Evolutionary conservation across 2,888 invertebrate species (phyloP), one percentile per base, ranked within the genome.

Genomic region (Sepioteuthis lessoniana): DNA sequence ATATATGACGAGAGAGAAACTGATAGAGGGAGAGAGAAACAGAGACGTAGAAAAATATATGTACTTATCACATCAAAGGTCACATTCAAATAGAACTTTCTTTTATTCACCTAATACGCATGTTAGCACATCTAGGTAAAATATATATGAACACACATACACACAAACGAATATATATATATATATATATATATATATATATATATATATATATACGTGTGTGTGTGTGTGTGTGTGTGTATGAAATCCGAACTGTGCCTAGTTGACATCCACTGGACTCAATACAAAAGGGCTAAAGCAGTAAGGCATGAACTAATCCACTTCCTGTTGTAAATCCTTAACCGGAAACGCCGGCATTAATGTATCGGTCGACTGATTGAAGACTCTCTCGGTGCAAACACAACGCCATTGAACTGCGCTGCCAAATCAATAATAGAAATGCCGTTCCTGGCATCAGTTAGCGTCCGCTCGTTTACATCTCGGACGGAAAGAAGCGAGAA

Each of bases 401-500:
- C n/a, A 16, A n/a, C 76, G 76, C n/a, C 76, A 76, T 76, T 76
- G 50, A 50, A 50, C 50, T 31, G 76, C n/a, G 10, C 10, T 76
- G 76, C 76, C 76, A 76, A 76, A 76, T 76, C 76, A 35, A 76
- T 76, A n/a, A 76, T 13, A 76, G n/a, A 76, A 76, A 76, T n/a
- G 76, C 76, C 76, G 76, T n/a, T 19, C n/a, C 76, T 76, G 76
- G 76, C 76, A 76, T 76, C 76, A 16, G 76, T 76, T 76, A 76
- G n/a, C 35, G 76, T 16, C 35, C 76, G 76, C 76, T 76, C 76
- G 76, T 76, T 76, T 76, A 76, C 76, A 16, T 76, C n/a, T n/a
- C n/a, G 76, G 76, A 76, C 91, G 91, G 91, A 42, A 35, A 76
- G 76, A 35, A 76, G 91, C 28, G 91, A 38, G 91, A 91, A 46